Evolutionary conservation across 2,797 vertebrate genomes (phyloP).

Genomic region (Buphagus erythrorhynchus): DNA sequence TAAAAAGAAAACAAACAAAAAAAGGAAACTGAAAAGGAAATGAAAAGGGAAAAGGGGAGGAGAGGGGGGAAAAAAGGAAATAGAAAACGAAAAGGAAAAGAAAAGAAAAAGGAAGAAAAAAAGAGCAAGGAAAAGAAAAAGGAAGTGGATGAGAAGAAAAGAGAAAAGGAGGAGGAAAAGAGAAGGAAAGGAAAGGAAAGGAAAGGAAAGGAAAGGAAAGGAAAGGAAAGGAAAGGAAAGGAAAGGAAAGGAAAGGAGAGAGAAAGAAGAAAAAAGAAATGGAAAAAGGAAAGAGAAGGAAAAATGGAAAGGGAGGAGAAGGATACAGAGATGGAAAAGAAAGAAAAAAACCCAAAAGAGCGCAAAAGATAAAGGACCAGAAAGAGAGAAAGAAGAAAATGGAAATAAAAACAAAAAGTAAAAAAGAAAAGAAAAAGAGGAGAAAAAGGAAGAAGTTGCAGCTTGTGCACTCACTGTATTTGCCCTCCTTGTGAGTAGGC

Average conservation of each 20-base stretch:
- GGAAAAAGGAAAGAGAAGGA: accelerated
- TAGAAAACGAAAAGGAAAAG: too few species aligned
- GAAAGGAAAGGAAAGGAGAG: too few species aligned
- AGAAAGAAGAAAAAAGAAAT: too few species aligned
- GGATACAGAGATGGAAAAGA: background rate
- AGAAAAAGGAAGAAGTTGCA: background rate
- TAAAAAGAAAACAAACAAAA: accelerated
- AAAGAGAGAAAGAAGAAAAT: too few species aligned
- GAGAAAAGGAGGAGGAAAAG: too few species aligned
- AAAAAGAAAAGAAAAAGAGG: accelerated
- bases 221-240: accelerated
- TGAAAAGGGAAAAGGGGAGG: too few species aligned
- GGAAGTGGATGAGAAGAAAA: accelerated
- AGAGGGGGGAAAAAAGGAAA: too few species aligned
- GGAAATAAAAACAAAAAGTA: accelerated
- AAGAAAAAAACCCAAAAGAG: background rate
- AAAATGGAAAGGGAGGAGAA: accelerated
- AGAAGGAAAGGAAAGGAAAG: background rate
- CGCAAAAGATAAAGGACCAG: accelerated
- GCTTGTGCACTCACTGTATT: background rate
- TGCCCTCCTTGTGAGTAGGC: background rate
- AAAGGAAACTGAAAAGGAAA: background rate
- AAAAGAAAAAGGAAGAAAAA: too few species aligned
- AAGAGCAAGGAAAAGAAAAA: too few species aligned
- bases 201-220: too few species aligned